Evolutionary conservation across 1,140 invertebrate genomes (phyloP), one percentile per base, ranked within the genome.

Genomic region (Phortica variegata): DNA sequence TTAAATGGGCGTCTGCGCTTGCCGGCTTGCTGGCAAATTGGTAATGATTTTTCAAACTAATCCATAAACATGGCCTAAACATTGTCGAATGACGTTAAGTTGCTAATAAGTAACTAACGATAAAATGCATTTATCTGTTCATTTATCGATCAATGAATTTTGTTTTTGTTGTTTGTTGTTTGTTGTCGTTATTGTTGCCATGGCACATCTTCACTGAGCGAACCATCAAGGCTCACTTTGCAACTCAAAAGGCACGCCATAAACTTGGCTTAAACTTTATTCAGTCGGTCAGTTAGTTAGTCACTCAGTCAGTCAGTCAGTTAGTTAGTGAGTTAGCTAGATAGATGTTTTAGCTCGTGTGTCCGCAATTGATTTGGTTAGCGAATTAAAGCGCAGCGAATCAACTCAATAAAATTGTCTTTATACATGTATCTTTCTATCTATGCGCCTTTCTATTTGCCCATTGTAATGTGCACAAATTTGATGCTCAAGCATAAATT

Each of bases 61-160:
- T 69, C 65, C 65, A 69, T 69, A 69, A 69, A 70, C 65, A 69
- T 69, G 58, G 65, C 65, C 61, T 49, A 65, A 68, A 65, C 65
- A 69, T 69, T 69, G 65, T 69, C 52, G 37, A 46, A 55, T 69
- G 65, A 69, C 65, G 65, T 58, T 69, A 69, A 69, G 65, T 60
- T 69, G 61, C 58, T 65, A 59, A 40, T 48, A 58, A 58, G 59
- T 61, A 57, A 47, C 43, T 54, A 54, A 49, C 59, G 61, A 66
- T 66, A 66, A 56, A 59, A 58, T 66, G 57, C 65, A 68, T 68
- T 68, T 68, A 68, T 68, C 65, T 68, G 49, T 32, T 56, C 60
- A 66, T n/a, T n/a, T n/a, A n/a, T 66, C 63, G 65, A 68, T 69
- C 60, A 61, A 56, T 26, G 10, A 26, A 26, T 26, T 26, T 26